Base-by-base conservation (phyloP, 2,888 invertebrate species). In the Eustalomyia histrio region DNA sequence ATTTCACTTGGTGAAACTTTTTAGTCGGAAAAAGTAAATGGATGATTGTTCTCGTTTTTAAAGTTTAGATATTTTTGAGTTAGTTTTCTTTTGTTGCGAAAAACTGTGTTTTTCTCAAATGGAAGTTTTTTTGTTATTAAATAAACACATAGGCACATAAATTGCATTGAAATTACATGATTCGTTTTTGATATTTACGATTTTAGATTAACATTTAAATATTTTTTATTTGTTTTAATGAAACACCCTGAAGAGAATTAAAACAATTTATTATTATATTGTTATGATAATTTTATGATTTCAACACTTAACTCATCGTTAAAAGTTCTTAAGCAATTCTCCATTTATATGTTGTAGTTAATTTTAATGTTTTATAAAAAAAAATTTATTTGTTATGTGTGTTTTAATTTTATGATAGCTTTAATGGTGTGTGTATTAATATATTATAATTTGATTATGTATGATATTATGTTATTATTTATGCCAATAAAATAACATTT, bases 71-170 rank as follows among this genome's bases (percentile, higher is more conserved):
- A 39, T 12, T 39, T 39, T 47, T 47, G 5, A 39, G 6, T 39
- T 14, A 29, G 7, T 6, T 29, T 29, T 29, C n/a, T n/a, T n/a
- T 2, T 24, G 5, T 29, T 1, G 7, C 7, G 7, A 29, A 39
- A 39, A 39, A 47, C 43, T 47, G n/a, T 47, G 14, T 2, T n/a
- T 24, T 47, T 24, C 53, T 57, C 14, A 58, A 65, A 71, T 76
- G 71, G 60, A 78, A 65, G 76, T 55, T 71, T 71, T n/a, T 47
- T 47, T 47, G n/a, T 47, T 47, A n/a, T 69, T 50, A 50, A 29
- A 29, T 52, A 43, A 69, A 39, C 58, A 72, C 60, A 55, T 8
- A 78, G 78, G 78, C 78, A 78, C 78, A 78, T 67, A 57, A 24
- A 72, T 78, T 78, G 61, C 60, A 55, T 24, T 72, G 55, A 6